Percentiles rank a stretch among this genome's conserved stretches.
phyloP scores from a whole-genome alignment of 2,888 invertebrate genomes.

The Andrena trimmerana region DNA sequence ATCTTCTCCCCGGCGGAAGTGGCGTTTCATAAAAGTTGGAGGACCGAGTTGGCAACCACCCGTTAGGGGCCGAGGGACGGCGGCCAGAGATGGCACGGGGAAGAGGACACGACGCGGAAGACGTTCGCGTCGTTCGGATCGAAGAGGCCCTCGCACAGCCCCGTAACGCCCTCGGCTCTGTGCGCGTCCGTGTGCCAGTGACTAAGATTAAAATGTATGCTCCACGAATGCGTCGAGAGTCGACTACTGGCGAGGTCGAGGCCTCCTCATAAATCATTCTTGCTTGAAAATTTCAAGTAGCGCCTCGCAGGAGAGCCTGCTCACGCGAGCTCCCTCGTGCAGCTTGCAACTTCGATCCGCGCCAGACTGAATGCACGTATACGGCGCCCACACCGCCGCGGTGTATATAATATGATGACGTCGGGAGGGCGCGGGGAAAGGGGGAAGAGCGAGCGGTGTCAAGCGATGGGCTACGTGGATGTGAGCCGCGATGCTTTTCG shows the following conservation, averaged over 20 bases:
- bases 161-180: slow-evolving; percentile 23
- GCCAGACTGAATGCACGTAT: slow-evolving; percentile 1
- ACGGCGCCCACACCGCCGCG: neutral
- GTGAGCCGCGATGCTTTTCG: slow-evolving; percentile 15
- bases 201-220: slow-evolving; percentile 73
- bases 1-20: slow-evolving; percentile 12
- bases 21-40: slow-evolving; percentile 28
- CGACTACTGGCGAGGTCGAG: slow-evolving; percentile 74
- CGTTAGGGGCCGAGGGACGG: slow-evolving; percentile 19
- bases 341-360: slow-evolving; percentile 51
- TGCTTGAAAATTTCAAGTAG: slow-evolving; percentile 78
- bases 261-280: slow-evolving; percentile 80
- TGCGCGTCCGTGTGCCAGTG: slow-evolving; percentile 35
- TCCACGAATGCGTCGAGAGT: slow-evolving; percentile 69
- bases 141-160: slow-evolving; percentile 18
- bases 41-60: slow-evolving; percentile 8
- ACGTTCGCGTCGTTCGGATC: slow-evolving; percentile 35
- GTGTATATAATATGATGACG: neutral
- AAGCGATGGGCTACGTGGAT: slow-evolving; percentile 30
- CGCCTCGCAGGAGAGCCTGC: slow-evolving; percentile 51
- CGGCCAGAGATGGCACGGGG: neutral
- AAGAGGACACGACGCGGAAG: slow-evolving; percentile 38
- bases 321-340: slow-evolving; percentile 51
- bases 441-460: neutral
- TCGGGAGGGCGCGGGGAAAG: neutral